These are phyloP conservation scores for Ursus arctos DNA, from an alignment of 2,113 vertebrate genomes.

Conservation along the genomic window DNA sequence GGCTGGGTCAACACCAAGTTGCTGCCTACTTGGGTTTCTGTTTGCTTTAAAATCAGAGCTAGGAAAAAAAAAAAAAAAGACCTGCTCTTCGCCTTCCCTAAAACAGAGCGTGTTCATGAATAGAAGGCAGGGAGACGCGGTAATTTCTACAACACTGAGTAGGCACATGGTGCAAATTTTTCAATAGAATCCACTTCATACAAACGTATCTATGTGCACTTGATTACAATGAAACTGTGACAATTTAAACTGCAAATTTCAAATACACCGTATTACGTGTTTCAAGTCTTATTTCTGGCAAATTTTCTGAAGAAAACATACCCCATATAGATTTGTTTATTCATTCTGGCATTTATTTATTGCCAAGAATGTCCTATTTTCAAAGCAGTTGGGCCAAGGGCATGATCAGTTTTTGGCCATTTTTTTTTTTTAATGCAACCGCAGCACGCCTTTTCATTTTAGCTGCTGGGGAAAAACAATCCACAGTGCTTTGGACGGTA, in stretches of 20 bases:
- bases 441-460: neutral
- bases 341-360: neutral
- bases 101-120: rapidly evolving
- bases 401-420: neutral
- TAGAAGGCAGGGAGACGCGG: neutral
- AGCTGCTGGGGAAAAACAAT: neutral
- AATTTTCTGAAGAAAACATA: too few species aligned
- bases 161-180: neutral
- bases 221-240: neutral
- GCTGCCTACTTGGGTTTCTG: neutral
- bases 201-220: neutral
- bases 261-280: neutral
- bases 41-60: neutral
- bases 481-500: neutral
- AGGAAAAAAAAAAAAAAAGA: neutral
- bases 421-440: neutral
- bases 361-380: neutral
- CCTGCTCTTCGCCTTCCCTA: neutral
- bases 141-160: rapidly evolving
- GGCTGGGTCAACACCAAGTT: rapidly evolving
- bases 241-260: neutral
- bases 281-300: neutral
- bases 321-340: neutral
- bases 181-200: neutral
- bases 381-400: neutral